These are phyloP conservation scores for Alaudala cheleensis DNA, from an alignment of 2,113 vertebrate genomes.

Conservation along the genomic window DNA sequence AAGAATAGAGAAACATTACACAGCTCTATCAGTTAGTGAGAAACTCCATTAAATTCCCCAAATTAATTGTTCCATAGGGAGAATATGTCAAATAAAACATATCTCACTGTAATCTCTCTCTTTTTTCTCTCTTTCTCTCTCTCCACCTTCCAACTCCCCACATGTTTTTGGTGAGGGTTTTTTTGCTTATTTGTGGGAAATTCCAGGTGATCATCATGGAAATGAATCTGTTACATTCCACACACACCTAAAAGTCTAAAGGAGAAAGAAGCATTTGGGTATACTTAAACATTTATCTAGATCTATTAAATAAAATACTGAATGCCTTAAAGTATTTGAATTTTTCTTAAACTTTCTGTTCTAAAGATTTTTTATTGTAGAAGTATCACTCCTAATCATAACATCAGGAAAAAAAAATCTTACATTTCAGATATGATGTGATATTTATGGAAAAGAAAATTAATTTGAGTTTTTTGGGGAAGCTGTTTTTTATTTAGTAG, in stretches of 20 bases:
- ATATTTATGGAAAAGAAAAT: not conserved
- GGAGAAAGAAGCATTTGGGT: constrained; percentile 21
- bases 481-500: not conserved
- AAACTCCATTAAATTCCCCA: constrained; percentile 69
- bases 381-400: not conserved
- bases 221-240: constrained; percentile 4
- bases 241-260: constrained; percentile 29
- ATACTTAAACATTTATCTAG: constrained; percentile 49
- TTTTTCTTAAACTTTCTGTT: not conserved
- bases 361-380: not conserved
- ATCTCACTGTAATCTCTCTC: constrained; percentile 5
- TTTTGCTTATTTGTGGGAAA: not conserved
- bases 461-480: not conserved
- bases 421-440: not conserved
- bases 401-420: not conserved
- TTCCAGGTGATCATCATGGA: constrained; percentile 17
- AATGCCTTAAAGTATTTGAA: not conserved
- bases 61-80: constrained; percentile 75
- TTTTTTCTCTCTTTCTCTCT: not conserved
- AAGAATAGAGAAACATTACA: constrained; percentile 63
- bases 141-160: not conserved
- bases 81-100: constrained; percentile 66
- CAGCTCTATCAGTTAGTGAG: constrained; percentile 66
- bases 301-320: constrained; percentile 27
- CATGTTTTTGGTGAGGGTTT: not conserved